These are phyloP conservation scores for Coracopsis vasa DNA, from an alignment of 2,113 vertebrate genomes.

Conservation along the genomic window DNA sequence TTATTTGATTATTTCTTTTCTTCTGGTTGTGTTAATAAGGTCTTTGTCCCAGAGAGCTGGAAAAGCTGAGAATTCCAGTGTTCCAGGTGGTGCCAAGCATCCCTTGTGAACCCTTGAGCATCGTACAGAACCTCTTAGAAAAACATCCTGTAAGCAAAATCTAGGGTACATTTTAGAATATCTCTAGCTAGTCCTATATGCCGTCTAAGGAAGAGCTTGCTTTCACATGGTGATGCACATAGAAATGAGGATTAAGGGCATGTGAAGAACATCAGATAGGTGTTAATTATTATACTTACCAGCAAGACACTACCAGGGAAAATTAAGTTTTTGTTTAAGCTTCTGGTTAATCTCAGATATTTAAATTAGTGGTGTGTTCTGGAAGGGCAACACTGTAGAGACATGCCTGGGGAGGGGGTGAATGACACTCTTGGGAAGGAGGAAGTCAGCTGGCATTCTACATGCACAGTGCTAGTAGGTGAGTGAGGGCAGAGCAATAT, in stretches of 20 bases:
- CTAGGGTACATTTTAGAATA: neutral
- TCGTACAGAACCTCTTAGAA: neutral
- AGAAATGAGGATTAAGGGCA: neutral
- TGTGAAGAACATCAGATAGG: neutral
- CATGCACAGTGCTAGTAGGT: neutral
- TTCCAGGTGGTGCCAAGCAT: neutral
- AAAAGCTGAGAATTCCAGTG: neutral
- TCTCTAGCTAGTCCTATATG: neutral
- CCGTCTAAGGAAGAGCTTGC: neutral
- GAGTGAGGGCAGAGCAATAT: neutral
- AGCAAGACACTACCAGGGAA: neutral
- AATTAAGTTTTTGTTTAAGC: neutral
- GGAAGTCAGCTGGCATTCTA: neutral
- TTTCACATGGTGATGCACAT: neutral
- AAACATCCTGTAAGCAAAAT: neutral
- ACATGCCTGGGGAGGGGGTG: neutral
- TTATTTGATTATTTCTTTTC: neutral
- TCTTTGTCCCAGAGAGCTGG: neutral
- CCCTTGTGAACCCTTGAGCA: neutral
- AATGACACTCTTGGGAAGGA: neutral
- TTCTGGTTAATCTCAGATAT: neutral
- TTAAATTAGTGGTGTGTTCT: neutral
- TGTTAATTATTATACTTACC: neutral
- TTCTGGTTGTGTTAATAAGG: neutral
- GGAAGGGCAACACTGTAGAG: neutral